These are phyloP conservation scores for Characodon lateralis DNA, from an alignment of 2,797 vertebrate genomes.

Conservation along the genomic window DNA sequence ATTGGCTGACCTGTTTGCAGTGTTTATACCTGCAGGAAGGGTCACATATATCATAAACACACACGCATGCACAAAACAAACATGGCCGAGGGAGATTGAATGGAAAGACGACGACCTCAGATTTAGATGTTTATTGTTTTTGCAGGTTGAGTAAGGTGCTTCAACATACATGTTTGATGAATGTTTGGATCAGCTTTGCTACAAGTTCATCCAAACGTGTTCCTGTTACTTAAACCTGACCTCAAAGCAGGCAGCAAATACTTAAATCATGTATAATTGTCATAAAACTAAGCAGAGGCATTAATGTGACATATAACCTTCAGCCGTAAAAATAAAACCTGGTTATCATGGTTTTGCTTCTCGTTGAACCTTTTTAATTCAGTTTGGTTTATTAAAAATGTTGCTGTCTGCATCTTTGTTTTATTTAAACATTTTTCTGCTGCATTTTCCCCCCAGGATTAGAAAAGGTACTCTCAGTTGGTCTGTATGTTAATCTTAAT, in stretches of 20 bases:
- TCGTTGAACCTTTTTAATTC: neutral
- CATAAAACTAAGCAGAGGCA: neutral
- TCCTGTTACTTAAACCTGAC: conserved; percentile 3
- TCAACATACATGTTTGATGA: neutral
- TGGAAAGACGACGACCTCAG: conserved; percentile 30
- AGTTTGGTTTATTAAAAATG: conserved; percentile 18
- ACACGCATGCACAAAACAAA: neutral
- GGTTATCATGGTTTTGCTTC: neutral
- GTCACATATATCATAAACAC: neutral
- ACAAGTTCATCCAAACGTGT: conserved; percentile 8
- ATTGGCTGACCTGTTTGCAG: neutral
- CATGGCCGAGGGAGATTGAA: conserved; percentile 8
- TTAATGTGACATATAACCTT: neutral
- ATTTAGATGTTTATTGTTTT: conserved; percentile 8
- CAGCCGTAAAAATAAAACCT: neutral
- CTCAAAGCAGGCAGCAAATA: conserved; percentile 34
- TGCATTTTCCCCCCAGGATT: neutral
- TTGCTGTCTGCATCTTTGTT: neutral
- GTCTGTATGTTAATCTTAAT: neutral
- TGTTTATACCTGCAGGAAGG: neutral
- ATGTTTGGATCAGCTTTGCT: neutral
- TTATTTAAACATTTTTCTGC: neutral
- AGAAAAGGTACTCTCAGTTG: neutral
- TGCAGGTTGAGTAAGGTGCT: too few relatives aligned
- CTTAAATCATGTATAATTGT: conserved; percentile 15